A percentile compares a stretch with the other conserved stretches of the same genome.
These are phyloP conservation scores for Idaea aversata DNA, from an alignment of 2,888 invertebrate genomes.

Conservation along the genomic window DNA sequence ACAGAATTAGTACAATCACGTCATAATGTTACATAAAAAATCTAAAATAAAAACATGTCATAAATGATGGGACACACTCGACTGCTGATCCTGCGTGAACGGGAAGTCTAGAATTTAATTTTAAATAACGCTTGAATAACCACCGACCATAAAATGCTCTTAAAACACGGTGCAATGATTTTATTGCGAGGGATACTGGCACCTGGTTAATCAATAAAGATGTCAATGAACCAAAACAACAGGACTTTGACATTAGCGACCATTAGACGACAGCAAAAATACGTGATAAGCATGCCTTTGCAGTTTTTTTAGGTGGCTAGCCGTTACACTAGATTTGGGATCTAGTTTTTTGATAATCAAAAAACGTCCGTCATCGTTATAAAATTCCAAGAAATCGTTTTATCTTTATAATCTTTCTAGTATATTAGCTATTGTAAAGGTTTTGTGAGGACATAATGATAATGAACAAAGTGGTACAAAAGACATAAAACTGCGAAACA, in stretches of 20 bases:
- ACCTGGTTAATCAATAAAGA: slow-evolving; percentile 21
- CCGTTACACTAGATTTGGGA: slow-evolving; percentile 6
- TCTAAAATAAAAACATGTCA: not conserved
- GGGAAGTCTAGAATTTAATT: not conserved
- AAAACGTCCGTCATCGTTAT: not conserved
- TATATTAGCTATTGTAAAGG: not conserved
- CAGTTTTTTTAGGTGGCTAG: slow-evolving; percentile 2
- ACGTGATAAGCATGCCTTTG: slow-evolving; percentile 21
- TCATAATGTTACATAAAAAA: slow-evolving; percentile 9
- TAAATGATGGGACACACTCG: not conserved
- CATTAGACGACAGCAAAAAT: slow-evolving; percentile 16
- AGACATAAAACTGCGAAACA: slow-evolving; percentile 32
- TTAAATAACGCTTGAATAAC: not conserved
- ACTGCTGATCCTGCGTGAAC: not conserved
- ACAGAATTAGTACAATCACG: slow-evolving; percentile 19
- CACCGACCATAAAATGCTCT: not conserved
- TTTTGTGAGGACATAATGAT: not conserved
- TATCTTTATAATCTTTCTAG: not conserved
- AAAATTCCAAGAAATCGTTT: not conserved
- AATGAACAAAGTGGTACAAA: slow-evolving; percentile 17
- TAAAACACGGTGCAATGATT: slow-evolving; percentile 2
- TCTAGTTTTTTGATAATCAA: not conserved
- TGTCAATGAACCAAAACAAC: slow-evolving; percentile 24
- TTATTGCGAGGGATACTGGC: slow-evolving; percentile 13
- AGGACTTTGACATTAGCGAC: slow-evolving; percentile 27